Evolutionary conservation across 2,113 vertebrate genomes (phyloP).

Genomic region (Cryptoleucopteryx plumbea): DNA sequence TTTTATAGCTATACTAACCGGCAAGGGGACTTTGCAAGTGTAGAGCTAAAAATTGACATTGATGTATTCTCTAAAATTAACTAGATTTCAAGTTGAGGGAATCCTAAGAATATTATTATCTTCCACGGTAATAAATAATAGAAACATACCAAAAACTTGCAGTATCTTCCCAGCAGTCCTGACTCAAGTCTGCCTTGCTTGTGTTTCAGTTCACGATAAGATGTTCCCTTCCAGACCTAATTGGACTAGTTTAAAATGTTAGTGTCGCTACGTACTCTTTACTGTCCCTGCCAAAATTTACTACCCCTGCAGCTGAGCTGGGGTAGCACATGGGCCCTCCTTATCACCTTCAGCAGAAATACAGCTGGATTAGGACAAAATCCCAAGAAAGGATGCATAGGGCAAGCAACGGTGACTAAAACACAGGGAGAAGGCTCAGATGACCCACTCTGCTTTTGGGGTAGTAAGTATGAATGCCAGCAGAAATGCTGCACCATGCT

Average conservation of each 20-base stretch:
- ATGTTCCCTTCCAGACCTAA: background rate
- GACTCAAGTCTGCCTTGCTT: background rate
- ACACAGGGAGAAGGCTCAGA: background rate
- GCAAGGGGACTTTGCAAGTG: background rate
- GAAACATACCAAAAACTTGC: background rate
- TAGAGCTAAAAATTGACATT: background rate
- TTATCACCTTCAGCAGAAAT: background rate
- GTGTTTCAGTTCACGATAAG: background rate
- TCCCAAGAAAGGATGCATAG: too few relatives aligned
- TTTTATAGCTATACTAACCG: background rate
- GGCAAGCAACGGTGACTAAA: background rate
- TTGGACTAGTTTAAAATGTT: background rate
- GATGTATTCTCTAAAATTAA: conserved; percentile 10
- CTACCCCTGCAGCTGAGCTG: background rate
- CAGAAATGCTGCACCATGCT: background rate
- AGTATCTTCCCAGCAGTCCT: background rate
- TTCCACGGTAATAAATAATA: background rate
- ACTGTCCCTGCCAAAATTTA: background rate
- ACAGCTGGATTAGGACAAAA: background rate
- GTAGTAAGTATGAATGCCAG: background rate
- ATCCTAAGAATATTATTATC: conserved; percentile 1
- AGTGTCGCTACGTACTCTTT: fast-evolving
- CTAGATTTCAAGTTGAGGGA: background rate
- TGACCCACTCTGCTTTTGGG: background rate
- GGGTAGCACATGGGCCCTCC: background rate